These are phyloP conservation scores for Bhutanitis thaidina DNA, from an alignment of 2,888 invertebrate genomes.

Conservation along the genomic window DNA sequence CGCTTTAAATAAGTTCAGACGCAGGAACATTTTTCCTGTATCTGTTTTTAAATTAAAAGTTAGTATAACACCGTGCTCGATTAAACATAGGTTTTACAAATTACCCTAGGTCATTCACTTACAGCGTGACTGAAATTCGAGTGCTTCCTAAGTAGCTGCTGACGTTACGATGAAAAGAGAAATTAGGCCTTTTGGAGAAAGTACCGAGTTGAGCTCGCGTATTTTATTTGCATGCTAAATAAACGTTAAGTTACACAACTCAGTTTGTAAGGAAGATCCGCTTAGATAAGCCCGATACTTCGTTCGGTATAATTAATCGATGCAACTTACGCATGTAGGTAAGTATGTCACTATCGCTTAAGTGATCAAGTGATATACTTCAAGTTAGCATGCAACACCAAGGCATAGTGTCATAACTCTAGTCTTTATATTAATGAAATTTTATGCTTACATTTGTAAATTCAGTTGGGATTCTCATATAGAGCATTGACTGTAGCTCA, in stretches of 20 bases:
- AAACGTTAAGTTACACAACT: slow-evolving; percentile 28
- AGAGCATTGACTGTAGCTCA: no score
- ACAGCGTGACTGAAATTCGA: slow-evolving; percentile 27
- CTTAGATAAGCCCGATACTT: slow-evolving; percentile 7
- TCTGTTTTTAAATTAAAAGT: no score
- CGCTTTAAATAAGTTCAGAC: no score
- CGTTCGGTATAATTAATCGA: slow-evolving; percentile 5
- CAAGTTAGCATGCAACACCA: no score
- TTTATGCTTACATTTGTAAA: no score
- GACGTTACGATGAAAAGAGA: slow-evolving; percentile 51
- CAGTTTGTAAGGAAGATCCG: slow-evolving; percentile 8
- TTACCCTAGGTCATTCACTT: slow-evolving; percentile 17
- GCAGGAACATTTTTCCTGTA: no score
- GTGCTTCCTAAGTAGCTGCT: neutral
- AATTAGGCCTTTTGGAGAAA: slow-evolving; percentile 56
- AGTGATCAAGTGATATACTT: neutral
- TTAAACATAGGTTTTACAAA: neutral
- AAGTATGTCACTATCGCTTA: slow-evolving; percentile 1
- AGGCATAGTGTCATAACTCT: no score
- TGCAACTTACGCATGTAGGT: neutral
- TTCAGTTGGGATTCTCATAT: no score
- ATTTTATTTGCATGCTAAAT: slow-evolving; percentile 47
- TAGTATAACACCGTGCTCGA: neutral
- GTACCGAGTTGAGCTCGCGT: slow-evolving; percentile 31
- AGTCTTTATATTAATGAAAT: no score